Base-by-base conservation (phyloP, 1,140 invertebrate genomes). In the Drosophila suzukii region DNA sequence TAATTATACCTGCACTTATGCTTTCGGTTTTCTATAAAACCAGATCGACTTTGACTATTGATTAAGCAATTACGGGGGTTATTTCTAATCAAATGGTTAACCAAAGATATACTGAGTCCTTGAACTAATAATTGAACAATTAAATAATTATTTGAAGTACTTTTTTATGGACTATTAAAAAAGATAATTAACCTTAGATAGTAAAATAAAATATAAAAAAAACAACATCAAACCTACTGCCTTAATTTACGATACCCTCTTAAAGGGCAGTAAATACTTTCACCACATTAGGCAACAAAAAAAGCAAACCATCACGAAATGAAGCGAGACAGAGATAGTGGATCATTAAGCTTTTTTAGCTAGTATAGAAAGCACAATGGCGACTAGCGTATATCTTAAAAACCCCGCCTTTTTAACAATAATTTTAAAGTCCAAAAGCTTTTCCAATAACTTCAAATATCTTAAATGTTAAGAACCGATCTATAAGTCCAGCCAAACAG, bases 191-290 rank as follows among this genome's bases (percentile, higher is more conserved):
- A 7, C 30, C 27, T 27, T n/a, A n/a, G n/a, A n/a, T n/a, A n/a
- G n/a, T n/a, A n/a, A n/a, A n/a, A n/a, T n/a, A n/a, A n/a, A n/a
- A n/a, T n/a, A n/a, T n/a, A n/a, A n/a, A n/a, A n/a, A n/a, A n/a
- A n/a, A n/a, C n/a, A n/a, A 27, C 27, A 27, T 27, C 27, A 27
- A 27, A 27, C 27, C 4, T 27, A 27, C 1, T 27, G 27, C 27
- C 27, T 27, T 27, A 0, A 17, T 4, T 32, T 6, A 12, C 12
- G 0, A 12, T 34, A 46, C 44, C 27, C 17, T 50, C 30, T 47
- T n/a, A n/a, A 36, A 57, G 61, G 41, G 41, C 20, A 56, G 34
- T 8, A 2, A 4, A 36, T 10, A 61, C 62, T 66, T 66, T 66
- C 62, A 61, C 62, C 59, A 30, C 11, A n/a, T 17, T 13, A 13